Evolutionary conservation across 2,113 vertebrate species (phyloP).

Genomic region (Hyla sarda): DNA sequence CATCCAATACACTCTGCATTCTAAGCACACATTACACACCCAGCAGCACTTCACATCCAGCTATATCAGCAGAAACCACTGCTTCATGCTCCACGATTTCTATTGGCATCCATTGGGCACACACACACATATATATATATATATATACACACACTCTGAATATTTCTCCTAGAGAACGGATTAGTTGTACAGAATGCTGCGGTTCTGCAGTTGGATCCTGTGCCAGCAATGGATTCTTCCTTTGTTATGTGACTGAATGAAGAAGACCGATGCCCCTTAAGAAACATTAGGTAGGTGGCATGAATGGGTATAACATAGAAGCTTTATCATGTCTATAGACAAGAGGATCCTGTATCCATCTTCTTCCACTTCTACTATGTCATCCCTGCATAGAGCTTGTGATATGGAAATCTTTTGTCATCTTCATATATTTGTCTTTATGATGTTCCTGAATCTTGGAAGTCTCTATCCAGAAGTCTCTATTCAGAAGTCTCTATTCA

Average conservation of each 20-base stretch:
- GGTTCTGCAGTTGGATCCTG: not conserved
- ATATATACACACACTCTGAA: not conserved
- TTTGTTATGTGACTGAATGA: conserved; percentile 44
- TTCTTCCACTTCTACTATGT: not conserved
- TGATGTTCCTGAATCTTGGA: too few relatives aligned
- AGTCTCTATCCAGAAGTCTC: too few relatives aligned
- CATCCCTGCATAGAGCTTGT: not conserved
- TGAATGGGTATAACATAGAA: not conserved
- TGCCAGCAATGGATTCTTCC: conserved; percentile 35
- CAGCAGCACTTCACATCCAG: not conserved
- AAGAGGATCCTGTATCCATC: not conserved
- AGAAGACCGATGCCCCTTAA: conserved; percentile 18
- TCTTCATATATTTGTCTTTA: too few relatives aligned
- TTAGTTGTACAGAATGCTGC: conserved; percentile 11
- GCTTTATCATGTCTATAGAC: not conserved
- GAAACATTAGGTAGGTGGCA: conserved; percentile 43
- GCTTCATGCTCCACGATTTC: not conserved
- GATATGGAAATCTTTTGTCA: not conserved
- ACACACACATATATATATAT: too few relatives aligned
- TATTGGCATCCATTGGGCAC: not conserved
- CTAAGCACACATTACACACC: conserved; percentile 39
- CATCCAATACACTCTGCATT: conserved; percentile 4
- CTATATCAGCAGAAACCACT: conserved; percentile 2
- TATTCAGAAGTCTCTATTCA: not conserved
- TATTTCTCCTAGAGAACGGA: not conserved